Conservation (phyloP, 2,113 vertebrate species). For the Ciconia stormi region DNA sequence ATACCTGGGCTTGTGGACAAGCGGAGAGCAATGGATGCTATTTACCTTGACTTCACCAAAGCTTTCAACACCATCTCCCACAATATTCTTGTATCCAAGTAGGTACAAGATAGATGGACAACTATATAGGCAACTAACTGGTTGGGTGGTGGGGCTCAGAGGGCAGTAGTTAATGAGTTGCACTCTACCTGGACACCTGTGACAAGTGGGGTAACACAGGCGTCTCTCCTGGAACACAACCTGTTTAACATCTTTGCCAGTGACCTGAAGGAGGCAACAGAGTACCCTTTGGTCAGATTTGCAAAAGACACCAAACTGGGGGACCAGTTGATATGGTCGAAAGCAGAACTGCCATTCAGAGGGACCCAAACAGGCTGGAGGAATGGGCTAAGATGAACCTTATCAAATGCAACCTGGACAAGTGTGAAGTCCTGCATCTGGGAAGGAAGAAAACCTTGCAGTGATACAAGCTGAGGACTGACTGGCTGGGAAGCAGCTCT, state of each 20-base stretch:
- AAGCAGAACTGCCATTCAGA: not conserved
- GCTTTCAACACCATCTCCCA: not conserved
- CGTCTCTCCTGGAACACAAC: not conserved
- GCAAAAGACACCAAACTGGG: not conserved
- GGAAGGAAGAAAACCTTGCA: not conserved
- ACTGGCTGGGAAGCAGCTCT: not conserved
- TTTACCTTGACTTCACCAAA: not conserved
- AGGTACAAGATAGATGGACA: not conserved
- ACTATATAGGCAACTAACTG: not conserved
- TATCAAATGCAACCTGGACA: not conserved
- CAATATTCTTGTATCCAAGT: not conserved
- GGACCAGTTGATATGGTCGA: not conserved
- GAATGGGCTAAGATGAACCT: not conserved
- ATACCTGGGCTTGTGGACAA: not conserved
- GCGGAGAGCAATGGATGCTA: not conserved
- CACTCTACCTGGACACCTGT: not conserved
- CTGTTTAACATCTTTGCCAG: not conserved
- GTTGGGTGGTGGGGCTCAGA: not conserved
- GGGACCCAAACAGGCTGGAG: not conserved
- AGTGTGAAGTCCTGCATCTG: not conserved
- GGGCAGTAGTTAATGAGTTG: not conserved
- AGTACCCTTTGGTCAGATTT: not conserved
- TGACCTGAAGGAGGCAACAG: not conserved
- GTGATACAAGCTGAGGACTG: not conserved
- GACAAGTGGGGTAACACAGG: not conserved